These are phyloP conservation scores for Falco cherrug DNA, from an alignment of 2,797 vertebrate species.

Conservation along the genomic window DNA sequence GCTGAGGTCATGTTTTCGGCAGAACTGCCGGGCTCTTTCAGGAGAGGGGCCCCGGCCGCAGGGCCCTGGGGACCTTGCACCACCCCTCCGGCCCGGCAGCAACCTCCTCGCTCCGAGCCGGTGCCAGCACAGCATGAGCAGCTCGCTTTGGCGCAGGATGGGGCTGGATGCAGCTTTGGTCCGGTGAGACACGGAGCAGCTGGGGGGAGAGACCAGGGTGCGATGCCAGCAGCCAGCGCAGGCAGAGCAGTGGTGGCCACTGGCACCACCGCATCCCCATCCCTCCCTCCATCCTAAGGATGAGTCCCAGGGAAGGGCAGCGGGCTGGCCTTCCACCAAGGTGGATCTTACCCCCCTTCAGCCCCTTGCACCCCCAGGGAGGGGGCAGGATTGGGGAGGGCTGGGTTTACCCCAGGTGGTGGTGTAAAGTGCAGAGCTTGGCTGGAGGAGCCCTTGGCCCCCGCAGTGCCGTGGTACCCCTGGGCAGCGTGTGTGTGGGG, in stretches of 20 bases:
- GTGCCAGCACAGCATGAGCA: conserved; percentile 19
- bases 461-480: background rate
- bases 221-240: background rate
- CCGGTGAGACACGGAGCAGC: background rate
- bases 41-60: conserved; percentile 10
- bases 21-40: background rate
- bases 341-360: background rate
- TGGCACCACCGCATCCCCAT: background rate
- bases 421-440: fast-evolving
- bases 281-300: background rate
- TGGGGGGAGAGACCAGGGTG: fast-evolving
- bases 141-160: background rate
- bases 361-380: background rate
- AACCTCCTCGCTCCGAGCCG: background rate
- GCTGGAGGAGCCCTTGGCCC: background rate
- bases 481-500: fast-evolving
- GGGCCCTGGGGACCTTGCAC: background rate
- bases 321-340: background rate
- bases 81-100: conserved; percentile 5
- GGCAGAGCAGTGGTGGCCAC: background rate
- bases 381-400: fast-evolving
- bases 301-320: background rate
- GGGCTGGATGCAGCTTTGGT: background rate
- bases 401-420: background rate
- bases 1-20: conserved; percentile 52